phyloP scores from a whole-genome alignment of 2,797 vertebrate genomes.

The Paratrypauchen microcephalus region DNA sequence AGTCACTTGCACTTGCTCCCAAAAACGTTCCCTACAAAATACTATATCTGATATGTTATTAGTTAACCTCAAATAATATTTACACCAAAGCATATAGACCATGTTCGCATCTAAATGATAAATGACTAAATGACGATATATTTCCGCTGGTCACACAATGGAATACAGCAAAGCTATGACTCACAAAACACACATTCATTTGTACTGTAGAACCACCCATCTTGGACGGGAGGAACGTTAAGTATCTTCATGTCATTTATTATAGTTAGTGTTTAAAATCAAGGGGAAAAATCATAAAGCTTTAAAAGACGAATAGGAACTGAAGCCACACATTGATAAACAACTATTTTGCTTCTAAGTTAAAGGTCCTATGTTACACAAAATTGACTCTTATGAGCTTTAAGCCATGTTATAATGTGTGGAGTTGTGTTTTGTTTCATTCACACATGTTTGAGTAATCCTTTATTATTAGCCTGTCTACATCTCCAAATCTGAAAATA shows the following conservation, averaged over 20 bases:
- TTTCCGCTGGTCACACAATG: constrained; percentile 12
- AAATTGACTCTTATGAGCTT: too few species aligned
- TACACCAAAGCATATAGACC: not conserved
- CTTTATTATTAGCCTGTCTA: too few species aligned
- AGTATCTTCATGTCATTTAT: constrained; percentile 17
- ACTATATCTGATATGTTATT: not conserved
- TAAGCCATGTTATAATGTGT: too few species aligned
- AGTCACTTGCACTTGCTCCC: too few species aligned
- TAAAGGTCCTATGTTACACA: too few species aligned
- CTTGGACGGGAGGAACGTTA: not conserved
- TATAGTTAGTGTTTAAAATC: constrained; percentile 6
- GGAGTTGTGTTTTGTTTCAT: too few species aligned
- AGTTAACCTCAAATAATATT: not conserved
- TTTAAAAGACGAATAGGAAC: too few species aligned
- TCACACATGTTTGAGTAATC: too few species aligned
- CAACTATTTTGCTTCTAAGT: not conserved
- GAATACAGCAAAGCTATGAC: constrained; percentile 28
- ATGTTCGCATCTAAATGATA: not conserved
- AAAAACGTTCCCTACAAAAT: too few species aligned
- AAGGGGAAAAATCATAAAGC: too few species aligned
- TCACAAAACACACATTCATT: constrained; percentile 37
- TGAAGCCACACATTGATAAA: not conserved
- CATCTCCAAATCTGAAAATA: too few species aligned
- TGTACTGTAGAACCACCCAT: constrained; percentile 36
- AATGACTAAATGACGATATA: constrained; percentile 13